These are phyloP conservation scores for Amphiprion clarkii DNA, from an alignment of 2,797 vertebrate genomes.

Conservation along the genomic window DNA sequence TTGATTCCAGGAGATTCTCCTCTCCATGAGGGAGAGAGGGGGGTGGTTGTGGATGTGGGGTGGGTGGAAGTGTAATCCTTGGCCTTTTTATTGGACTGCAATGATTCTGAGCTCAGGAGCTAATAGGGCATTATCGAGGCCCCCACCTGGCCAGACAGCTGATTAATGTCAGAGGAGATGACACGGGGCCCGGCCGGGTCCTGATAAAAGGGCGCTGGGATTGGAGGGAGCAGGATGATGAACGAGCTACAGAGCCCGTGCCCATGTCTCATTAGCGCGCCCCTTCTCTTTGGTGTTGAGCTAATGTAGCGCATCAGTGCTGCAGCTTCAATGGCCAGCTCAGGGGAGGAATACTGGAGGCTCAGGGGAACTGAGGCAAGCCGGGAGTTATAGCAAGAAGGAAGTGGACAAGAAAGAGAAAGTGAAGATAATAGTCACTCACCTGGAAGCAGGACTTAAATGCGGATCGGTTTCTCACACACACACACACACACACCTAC, in stretches of 20 bases:
- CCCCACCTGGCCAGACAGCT: conserved; percentile 72
- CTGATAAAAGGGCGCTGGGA: conserved; percentile 73
- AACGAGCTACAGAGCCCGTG: conserved; percentile 67
- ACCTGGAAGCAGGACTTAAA: conserved; percentile 29
- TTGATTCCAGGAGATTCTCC: conserved; percentile 41
- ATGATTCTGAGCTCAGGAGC: conserved; percentile 68
- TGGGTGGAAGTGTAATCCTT: conserved; percentile 69
- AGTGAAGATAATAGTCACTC: conserved; percentile 5
- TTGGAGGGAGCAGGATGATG: conserved; percentile 80
- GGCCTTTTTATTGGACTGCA: conserved; percentile 79
- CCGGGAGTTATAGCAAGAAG: background rate
- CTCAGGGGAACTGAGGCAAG: conserved; percentile 10
- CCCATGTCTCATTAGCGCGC: conserved; percentile 77
- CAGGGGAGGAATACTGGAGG: conserved; percentile 12
- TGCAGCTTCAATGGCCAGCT: conserved; percentile 17
- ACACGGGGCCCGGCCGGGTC: conserved; percentile 54
- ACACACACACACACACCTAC: too few relatives aligned
- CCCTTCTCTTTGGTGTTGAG: conserved; percentile 61
- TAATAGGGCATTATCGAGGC: conserved; percentile 80
- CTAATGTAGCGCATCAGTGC: conserved; percentile 74
- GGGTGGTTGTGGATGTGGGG: background rate
- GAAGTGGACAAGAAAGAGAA: conserved; percentile 5
- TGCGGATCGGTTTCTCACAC: conserved; percentile 10
- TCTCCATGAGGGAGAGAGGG: conserved; percentile 4
- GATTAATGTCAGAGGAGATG: conserved; percentile 77